Evolutionary conservation across 2,113 vertebrate species (phyloP), one percentile per base, ranked within the genome.

Genomic region (Alectura lathami): DNA sequence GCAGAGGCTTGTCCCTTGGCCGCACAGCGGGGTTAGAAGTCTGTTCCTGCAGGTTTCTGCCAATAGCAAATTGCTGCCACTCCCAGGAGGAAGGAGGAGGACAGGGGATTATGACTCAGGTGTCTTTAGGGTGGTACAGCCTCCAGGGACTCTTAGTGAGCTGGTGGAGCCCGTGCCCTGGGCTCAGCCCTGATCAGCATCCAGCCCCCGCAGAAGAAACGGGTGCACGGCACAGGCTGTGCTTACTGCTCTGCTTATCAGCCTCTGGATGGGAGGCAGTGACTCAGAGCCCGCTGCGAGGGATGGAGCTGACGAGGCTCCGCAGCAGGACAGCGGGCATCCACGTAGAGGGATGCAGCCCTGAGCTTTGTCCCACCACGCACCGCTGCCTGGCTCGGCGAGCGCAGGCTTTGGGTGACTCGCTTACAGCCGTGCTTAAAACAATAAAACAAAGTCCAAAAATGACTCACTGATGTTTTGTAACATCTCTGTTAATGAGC

Each of bases 91-190:
- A 90, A 94, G 94, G 90, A 86, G 93, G 85, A 96, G 94, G 91
- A 91, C 89, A 87, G 50, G 53, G 66, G 88, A 96, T 95, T 95
- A 96, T 97, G 96, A 97, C 94, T 97, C 95, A 96, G 69, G 69
- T 76, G 86, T 72, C 91, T 91, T 89, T 75, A 86, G 88, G 74
- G 27, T 86, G 69, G 80, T 94, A 86, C 73, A 83, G 90, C 90
- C 93, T 96, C 51, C 77, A 69, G 95, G 92, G 90, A 72, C 83
- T 67, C 83, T 93, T 91, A 59, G 80, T 88, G 22, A 67, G 73
- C 62, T 0, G 2, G 13, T 32, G 30, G 18, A 86, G 18, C 76
- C 85, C 4, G 0, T 78, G 83, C 27, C 73, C 34, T 2, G 2
- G 0, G 2, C 72, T 85, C 4, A 50, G 54, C 8, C 23, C 20